phyloP scores from a whole-genome alignment of 2,888 invertebrate species.

The Isoperla grammatica region DNA sequence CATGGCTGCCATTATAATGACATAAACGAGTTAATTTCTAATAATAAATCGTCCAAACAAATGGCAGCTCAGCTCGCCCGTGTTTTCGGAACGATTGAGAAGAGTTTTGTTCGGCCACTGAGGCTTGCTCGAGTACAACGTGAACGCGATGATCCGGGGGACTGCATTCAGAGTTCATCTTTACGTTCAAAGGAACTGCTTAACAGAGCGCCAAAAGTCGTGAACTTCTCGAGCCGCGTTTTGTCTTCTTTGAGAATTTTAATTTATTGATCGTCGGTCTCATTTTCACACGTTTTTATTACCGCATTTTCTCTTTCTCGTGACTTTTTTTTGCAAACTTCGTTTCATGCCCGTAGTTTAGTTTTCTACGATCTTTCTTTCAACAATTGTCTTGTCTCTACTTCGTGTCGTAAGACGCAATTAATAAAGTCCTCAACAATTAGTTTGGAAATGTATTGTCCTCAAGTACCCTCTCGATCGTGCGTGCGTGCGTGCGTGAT shows the following conservation, averaged over 20 bases:
- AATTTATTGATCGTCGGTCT: conserved; percentile 2
- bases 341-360: background rate
- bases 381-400: background rate
- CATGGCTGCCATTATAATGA: too few species aligned
- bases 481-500: too few species aligned
- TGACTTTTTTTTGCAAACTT: background rate
- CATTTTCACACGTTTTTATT: conserved; percentile 15
- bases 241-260: background rate
- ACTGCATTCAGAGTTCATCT: background rate
- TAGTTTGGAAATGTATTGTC: background rate
- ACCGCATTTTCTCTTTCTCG: conserved; percentile 2
- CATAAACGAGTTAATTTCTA: too few species aligned
- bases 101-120: too few species aligned
- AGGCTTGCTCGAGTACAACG: too few species aligned
- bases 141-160: too few species aligned
- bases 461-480: background rate
- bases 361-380: background rate
- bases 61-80: too few species aligned
- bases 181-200: conserved; percentile 1
- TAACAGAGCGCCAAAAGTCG: conserved; percentile 14
- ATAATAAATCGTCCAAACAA: too few species aligned
- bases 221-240: conserved; percentile 5
- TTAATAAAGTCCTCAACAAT: background rate
- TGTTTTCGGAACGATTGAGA: too few species aligned
- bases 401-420: background rate